Evolutionary conservation across 2,888 invertebrate genomes (phyloP).

Genomic region (Carcina quercana): DNA sequence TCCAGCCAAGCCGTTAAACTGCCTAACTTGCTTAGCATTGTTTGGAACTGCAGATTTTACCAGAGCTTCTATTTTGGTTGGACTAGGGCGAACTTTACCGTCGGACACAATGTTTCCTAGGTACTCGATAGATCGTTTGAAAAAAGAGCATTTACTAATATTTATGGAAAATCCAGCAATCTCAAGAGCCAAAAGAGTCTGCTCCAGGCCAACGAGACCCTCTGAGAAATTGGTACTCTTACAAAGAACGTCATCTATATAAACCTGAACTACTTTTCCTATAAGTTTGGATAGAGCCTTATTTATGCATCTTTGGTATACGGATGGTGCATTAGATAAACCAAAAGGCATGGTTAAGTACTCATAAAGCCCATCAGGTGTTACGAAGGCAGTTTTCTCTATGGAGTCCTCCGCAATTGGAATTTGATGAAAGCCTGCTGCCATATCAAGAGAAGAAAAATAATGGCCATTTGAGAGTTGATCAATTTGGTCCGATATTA

Average conservation of each 20-base stretch:
- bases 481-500: constrained; percentile 23
- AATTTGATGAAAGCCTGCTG: constrained; percentile 23
- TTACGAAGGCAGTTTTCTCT: constrained; percentile 26
- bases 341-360: constrained; percentile 27
- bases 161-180: constrained; percentile 26
- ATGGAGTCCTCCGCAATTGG: constrained; percentile 16
- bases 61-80: background rate
- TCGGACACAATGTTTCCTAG: background rate
- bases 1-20: constrained; percentile 5
- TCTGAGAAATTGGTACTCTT: constrained; percentile 15
- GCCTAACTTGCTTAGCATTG: constrained; percentile 4
- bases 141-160: constrained; percentile 19
- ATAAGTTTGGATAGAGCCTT: constrained; percentile 9
- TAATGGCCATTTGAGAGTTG: constrained; percentile 14
- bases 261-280: constrained; percentile 17
- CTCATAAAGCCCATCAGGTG: constrained; percentile 26
- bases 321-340: constrained; percentile 19
- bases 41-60: background rate
- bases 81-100: background rate
- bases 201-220: constrained; percentile 17
- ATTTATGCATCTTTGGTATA: constrained; percentile 22
- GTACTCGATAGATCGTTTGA: constrained; percentile 13
- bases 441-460: constrained; percentile 20
- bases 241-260: constrained; percentile 25
- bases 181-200: constrained; percentile 17